A percentile compares a stretch with the other conserved stretches of the same genome.
These are phyloP conservation scores for Tineola bisselliella DNA, from an alignment of 2,888 invertebrate genomes.

Conservation along the genomic window DNA sequence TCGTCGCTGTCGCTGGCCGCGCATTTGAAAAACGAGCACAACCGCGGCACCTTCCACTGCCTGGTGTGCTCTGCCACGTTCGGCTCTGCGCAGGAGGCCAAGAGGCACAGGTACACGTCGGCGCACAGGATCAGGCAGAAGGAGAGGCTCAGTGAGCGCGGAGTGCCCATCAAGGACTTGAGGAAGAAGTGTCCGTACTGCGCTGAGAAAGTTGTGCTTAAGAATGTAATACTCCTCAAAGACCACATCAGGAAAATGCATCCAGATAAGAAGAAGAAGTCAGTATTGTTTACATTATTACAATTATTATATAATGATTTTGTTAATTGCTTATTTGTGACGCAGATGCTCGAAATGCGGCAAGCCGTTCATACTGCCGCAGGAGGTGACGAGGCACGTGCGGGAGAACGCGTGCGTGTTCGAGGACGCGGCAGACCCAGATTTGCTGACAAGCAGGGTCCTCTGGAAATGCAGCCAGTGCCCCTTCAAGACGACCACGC, in stretches of 20 bases:
- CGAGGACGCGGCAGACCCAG: constrained; percentile 20
- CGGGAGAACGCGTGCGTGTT: constrained; percentile 68
- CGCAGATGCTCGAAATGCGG: constrained; percentile 79
- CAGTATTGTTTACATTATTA: constrained; percentile 26
- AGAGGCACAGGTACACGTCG: constrained; percentile 71
- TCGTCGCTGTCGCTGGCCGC: constrained; percentile 74
- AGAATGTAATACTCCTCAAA: constrained; percentile 67
- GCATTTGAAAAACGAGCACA: constrained; percentile 72
- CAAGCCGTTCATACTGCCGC: constrained; percentile 72
- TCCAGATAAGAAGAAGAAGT: constrained; percentile 72
- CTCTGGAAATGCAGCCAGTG: constrained; percentile 71
- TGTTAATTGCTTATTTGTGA: constrained; percentile 16
- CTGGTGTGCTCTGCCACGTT: constrained; percentile 75
- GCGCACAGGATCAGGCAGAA: constrained; percentile 72
- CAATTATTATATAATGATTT: not conserved
- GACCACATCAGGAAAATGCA: constrained; percentile 70
- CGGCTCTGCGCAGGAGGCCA: constrained; percentile 67
- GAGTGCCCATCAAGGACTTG: constrained; percentile 40
- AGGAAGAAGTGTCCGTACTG: constrained; percentile 72
- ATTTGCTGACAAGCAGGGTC: constrained; percentile 28
- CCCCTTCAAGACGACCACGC: constrained; percentile 69
- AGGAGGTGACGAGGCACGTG: constrained; percentile 80
- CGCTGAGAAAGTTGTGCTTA: constrained; percentile 45
- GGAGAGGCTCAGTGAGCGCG: constrained; percentile 43
- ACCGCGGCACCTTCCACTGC: constrained; percentile 71